Evolutionary conservation across 2,888 invertebrate genomes (phyloP).

Genomic region (Clunio marinus): DNA sequence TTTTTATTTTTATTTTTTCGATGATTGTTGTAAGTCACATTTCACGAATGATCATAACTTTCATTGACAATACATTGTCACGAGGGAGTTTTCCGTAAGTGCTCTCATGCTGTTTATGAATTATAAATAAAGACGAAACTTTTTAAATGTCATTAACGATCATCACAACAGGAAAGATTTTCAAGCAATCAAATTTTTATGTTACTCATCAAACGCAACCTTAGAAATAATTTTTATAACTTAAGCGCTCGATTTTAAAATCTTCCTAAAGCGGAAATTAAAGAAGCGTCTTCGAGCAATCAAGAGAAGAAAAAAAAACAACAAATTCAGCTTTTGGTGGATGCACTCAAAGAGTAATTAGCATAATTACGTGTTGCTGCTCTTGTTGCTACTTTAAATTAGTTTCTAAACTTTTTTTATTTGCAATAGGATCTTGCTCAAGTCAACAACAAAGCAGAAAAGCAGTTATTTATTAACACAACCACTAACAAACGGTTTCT

Average conservation of each 20-base stretch:
- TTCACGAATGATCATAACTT: too few species aligned
- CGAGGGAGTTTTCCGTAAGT: background rate
- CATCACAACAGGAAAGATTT: too few species aligned
- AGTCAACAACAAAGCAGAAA: conserved; percentile 1
- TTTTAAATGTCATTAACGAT: background rate
- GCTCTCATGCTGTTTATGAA: too few species aligned
- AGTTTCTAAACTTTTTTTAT: too few species aligned
- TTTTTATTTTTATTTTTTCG: too few species aligned
- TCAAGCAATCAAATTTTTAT: too few species aligned
- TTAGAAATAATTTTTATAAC: too few species aligned
- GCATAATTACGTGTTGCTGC: conserved; percentile 30
- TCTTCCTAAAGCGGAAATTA: conserved; percentile 4
- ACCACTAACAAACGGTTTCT: conserved; percentile 4
- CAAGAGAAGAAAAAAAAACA: too few species aligned
- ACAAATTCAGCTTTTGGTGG: background rate
- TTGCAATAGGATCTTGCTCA: conserved; percentile 32
- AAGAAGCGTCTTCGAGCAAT: background rate
- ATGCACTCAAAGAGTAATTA: conserved; percentile 30
- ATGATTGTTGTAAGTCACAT: conserved; percentile 18
- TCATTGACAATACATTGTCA: background rate
- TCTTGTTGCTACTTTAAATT: background rate
- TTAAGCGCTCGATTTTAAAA: too few species aligned
- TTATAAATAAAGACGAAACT: background rate
- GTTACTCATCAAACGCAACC: too few species aligned
- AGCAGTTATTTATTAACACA: conserved; percentile 11